phyloP scores from a whole-genome alignment of 2,797 vertebrate species.

The Clarias pachynema region DNA sequence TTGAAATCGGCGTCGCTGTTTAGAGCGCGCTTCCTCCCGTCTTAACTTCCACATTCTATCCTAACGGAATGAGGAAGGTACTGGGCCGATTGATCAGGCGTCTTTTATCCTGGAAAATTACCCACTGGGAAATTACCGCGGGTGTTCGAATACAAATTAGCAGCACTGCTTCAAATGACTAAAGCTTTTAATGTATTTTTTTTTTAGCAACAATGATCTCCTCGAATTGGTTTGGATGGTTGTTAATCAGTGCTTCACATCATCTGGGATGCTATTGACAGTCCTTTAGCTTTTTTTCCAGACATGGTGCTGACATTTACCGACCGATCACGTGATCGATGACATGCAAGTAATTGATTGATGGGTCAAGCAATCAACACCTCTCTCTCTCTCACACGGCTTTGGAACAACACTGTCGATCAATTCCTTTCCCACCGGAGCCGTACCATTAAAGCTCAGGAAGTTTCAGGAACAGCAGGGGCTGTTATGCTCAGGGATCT shows the following conservation, averaged over 20 bases:
- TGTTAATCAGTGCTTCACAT: constrained; percentile 15
- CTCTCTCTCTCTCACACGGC: constrained; percentile 39
- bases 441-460: constrained; percentile 59
- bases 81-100: constrained; percentile 16
- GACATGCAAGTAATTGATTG: constrained; percentile 60
- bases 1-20: constrained; percentile 2
- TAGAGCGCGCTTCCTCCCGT: constrained; percentile 36
- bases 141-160: not conserved
- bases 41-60: constrained; percentile 27
- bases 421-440: constrained; percentile 57
- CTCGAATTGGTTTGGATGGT: not conserved
- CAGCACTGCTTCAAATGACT: not conserved
- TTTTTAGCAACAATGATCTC: not conserved
- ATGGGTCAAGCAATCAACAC: constrained; percentile 56
- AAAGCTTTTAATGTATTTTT: not conserved
- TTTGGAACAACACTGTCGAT: constrained; percentile 47
- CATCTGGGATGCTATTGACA: not conserved
- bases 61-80: constrained; percentile 40
- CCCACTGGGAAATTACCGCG: not conserved
- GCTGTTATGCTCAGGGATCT: constrained; percentile 38
- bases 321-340: constrained; percentile 51
- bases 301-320: constrained; percentile 29
- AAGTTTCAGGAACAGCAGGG: constrained; percentile 54
- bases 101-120: constrained; percentile 23
- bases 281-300: constrained; percentile 3